phyloP scores from a whole-genome alignment of 2,888 invertebrate genomes.

The Leptinotarsa peninsularis region DNA sequence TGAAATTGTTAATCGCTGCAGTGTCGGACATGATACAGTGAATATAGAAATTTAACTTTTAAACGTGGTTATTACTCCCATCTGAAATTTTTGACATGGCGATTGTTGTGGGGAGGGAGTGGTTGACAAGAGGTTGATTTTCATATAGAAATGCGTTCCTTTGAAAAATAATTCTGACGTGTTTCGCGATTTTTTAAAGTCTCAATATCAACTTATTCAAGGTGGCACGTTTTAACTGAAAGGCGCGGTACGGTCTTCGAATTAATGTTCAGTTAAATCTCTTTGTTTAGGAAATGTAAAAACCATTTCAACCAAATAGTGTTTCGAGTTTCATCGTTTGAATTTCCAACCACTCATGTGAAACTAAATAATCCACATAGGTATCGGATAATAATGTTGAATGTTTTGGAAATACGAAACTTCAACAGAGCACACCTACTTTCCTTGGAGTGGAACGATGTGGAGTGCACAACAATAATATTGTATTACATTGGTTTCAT shows the following conservation, averaged over 20 bases:
- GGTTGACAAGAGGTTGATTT: too few species aligned
- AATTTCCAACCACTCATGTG: neutral
- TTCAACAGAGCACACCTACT: slow-evolving; percentile 8
- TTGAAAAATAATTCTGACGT: too few species aligned
- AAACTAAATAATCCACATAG: slow-evolving; percentile 13
- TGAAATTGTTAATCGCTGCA: too few species aligned
- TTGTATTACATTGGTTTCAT: slow-evolving; percentile 6
- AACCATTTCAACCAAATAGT: neutral
- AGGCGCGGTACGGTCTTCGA: too few species aligned
- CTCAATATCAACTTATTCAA: too few species aligned
- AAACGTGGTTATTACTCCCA: too few species aligned
- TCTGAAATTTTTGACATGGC: too few species aligned
- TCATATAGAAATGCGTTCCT: too few species aligned
- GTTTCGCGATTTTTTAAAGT: too few species aligned
- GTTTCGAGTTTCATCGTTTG: neutral
- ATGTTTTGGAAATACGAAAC: slow-evolving; percentile 12
- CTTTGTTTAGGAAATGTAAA: neutral
- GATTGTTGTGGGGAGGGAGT: too few species aligned
- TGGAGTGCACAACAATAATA: slow-evolving; percentile 2
- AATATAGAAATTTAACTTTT: too few species aligned
- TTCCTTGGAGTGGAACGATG: neutral
- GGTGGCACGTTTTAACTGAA: neutral
- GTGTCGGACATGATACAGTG: too few species aligned
- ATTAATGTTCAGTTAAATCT: neutral
- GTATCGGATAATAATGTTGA: slow-evolving; percentile 5